Percentiles rank a stretch among this genome's conserved stretches.
Evolutionary conservation across 2,888 invertebrate genomes (phyloP).

Genomic region (Leptothorax acervorum): DNA sequence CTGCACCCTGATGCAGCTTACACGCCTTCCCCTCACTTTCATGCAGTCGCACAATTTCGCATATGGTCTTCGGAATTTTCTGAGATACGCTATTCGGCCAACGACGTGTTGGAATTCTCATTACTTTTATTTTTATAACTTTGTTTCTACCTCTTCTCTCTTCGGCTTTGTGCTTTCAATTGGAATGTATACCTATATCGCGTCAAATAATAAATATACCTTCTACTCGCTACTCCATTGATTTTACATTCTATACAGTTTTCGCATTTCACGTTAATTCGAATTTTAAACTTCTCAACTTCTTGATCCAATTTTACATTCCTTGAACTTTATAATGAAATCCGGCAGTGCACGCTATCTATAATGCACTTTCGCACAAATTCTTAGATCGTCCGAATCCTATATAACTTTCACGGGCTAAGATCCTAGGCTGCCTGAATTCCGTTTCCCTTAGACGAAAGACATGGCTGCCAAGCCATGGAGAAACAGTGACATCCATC

Average conservation of each 20-base stretch:
- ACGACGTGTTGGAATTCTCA: constrained; percentile 7
- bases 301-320: constrained; percentile 12
- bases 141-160: not conserved
- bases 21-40: constrained; percentile 69
- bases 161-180: not conserved
- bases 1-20: constrained; percentile 68
- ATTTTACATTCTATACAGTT: not conserved
- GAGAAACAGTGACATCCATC: constrained; percentile 76
- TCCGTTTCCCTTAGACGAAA: constrained; percentile 49
- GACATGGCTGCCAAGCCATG: constrained; percentile 72
- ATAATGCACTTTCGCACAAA: constrained; percentile 6
- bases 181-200: not conserved
- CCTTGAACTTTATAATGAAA: not conserved
- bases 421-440: constrained; percentile 23
- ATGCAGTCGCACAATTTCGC: constrained; percentile 72
- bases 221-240: not conserved
- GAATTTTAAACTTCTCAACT: not conserved
- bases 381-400: constrained; percentile 17
- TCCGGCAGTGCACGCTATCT: not conserved
- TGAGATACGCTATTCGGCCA: not conserved
- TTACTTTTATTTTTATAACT: constrained; percentile 15
- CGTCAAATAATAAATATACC: not conserved
- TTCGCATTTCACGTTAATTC: not conserved
- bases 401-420: constrained; percentile 15
- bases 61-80: constrained; percentile 63